Conservation (phyloP, 2,888 invertebrate genomes). For the Zhengitettix transpicula region DNA sequence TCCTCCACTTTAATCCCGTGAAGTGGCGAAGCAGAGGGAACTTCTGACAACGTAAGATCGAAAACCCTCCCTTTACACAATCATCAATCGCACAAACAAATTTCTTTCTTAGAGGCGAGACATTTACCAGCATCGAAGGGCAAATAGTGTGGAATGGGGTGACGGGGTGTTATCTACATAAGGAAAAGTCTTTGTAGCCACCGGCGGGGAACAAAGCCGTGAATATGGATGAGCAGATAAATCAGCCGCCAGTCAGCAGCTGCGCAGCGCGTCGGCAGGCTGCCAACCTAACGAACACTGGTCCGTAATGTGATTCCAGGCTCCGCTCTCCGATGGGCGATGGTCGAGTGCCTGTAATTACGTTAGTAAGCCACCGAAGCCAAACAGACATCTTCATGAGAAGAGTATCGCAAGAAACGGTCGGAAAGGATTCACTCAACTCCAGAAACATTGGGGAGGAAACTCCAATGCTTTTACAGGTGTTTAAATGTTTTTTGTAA, state of each 20-base stretch:
- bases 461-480: too few species aligned
- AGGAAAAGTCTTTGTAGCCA: not conserved
- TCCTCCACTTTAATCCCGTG: not conserved
- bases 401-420: not conserved
- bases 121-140: not conserved
- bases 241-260: slow-evolving; percentile 1
- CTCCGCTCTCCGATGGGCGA: not conserved
- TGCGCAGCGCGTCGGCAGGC: not conserved
- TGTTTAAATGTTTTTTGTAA: too few species aligned
- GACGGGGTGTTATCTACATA: not conserved
- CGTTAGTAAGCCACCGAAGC: too few species aligned
- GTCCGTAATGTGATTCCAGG: not conserved
- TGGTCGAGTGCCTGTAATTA: not conserved
- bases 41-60: not conserved
- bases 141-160: not conserved
- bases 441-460: too few species aligned
- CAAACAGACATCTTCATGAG: not conserved
- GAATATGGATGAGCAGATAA: slow-evolving; percentile 6
- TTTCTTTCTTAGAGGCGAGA: not conserved
- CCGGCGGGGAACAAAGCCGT: not conserved
- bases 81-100: not conserved
- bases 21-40: not conserved
- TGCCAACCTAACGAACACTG: not conserved
- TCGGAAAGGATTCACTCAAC: too few species aligned
- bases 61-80: not conserved